Evolutionary conservation across 2,888 invertebrate genomes (phyloP).

Genomic region (Ornithoptera alexandrae): DNA sequence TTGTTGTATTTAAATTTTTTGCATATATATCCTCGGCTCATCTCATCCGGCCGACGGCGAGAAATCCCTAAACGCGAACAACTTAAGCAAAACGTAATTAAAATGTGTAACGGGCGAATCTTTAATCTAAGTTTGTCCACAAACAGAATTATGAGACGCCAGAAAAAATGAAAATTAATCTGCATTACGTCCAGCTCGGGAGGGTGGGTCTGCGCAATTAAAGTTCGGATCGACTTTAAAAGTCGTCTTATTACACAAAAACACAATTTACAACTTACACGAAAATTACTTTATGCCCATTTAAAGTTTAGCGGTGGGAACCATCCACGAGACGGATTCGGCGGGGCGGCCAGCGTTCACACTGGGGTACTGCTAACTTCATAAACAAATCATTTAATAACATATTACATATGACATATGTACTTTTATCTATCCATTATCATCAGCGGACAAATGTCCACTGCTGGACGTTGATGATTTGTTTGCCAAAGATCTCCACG

Average conservation of each 20-base stretch:
- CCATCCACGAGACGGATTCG: constrained; percentile 43
- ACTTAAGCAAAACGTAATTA: background rate
- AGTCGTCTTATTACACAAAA: constrained; percentile 65
- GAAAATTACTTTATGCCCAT: constrained; percentile 61
- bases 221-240: constrained; percentile 61
- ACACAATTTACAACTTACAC: constrained; percentile 66
- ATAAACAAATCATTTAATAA: no score
- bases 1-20: no score
- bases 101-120: constrained; percentile 10
- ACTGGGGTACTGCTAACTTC: constrained; percentile 21
- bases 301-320: constrained; percentile 51
- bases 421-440: no score
- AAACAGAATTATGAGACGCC: constrained; percentile 14
- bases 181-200: constrained; percentile 29
- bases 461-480: no score
- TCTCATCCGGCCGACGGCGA: no score
- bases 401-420: no score
- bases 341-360: constrained; percentile 30
- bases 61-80: no score
- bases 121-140: constrained; percentile 26
- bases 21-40: no score
- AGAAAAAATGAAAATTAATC: constrained; percentile 25
- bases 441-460: no score
- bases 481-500: no score
- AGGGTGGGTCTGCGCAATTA: constrained; percentile 50